Base-by-base conservation (phyloP, 2,888 invertebrate genomes). In the Drosophila picticornis region DNA sequence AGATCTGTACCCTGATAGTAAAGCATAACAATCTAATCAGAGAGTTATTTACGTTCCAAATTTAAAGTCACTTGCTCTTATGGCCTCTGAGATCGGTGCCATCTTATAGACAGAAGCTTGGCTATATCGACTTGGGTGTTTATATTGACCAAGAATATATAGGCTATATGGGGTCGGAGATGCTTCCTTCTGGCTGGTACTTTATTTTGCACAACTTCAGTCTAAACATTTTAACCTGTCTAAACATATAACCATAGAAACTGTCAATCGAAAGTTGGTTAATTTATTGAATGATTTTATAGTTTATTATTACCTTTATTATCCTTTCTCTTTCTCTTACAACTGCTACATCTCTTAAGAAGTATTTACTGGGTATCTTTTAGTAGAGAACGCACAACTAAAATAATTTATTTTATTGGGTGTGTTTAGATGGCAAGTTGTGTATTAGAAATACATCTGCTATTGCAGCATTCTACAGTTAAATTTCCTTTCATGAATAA, bases 401-500 rank as follows among this genome's bases (percentile, higher is more conserved):
- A 7, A 25, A 13, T 7, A 7, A 25, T 3, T 19, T 16, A 16
- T 3, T 36, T 63, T 38, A 11, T 5, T 29, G 25, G 16, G 9
- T 29, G 22, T 36, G 50, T 4, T 46, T 25, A 48, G 19, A 32
- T 16, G 22, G 27, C 34, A 27, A 31, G 52, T 13, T 25, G 16
- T 27, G 38, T 48, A 27, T 65, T 40, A 19, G n/a, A 55, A 48
- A 34, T 52, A 36, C 27, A 40, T 34, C 22, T 51, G 7, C 38
- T 48, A 58, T 52, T 68, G 50, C 29, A 61, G 16, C 36, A 46
- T 48, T 43, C 19, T 52, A 53, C 34, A 32, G 25, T 27, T 55
- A 4, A 63, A 46, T 34, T 59, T 51, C 29, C 34, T 40, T 48
- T 57, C 36, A 61, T 48, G 52, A 59, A 73, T 62, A 38, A 58